Percentiles rank a stretch among this genome's conserved stretches.
These are phyloP conservation scores for Symphodus melops DNA, from an alignment of 2,113 vertebrate species.

Conservation along the genomic window DNA sequence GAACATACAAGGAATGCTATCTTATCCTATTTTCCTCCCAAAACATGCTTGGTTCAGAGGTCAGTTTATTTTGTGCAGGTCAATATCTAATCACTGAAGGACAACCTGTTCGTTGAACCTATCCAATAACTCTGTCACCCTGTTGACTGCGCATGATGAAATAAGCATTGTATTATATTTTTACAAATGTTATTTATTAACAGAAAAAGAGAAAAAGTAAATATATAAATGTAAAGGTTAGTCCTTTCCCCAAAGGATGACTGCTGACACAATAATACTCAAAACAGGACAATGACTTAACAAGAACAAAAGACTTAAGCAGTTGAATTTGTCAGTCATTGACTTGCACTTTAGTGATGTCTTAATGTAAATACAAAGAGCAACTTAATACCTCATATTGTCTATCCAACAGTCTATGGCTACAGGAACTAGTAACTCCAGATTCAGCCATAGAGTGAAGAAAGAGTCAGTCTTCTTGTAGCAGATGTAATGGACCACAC, in stretches of 20 bases:
- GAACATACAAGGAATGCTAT: background rate
- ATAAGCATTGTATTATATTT: too few relatives aligned
- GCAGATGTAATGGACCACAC: constrained; percentile 96
- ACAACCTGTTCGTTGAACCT: constrained; percentile 1
- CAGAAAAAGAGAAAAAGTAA: too few relatives aligned
- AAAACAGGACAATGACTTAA: too few relatives aligned
- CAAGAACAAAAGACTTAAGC: too few relatives aligned
- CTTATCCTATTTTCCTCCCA: background rate
- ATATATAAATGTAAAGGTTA: too few relatives aligned
- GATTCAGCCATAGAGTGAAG: constrained; percentile 97
- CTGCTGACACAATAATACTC: too few relatives aligned
- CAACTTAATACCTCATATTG: constrained; percentile 91
- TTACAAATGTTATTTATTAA: too few relatives aligned
- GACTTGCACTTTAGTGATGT: too few relatives aligned
- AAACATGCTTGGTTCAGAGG: constrained; percentile 22
- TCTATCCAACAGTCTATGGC: constrained; percentile 99
- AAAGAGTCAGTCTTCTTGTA: constrained; percentile 93
- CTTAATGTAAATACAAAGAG: background rate
- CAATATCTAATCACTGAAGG: constrained; percentile 3
- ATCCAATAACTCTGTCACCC: too few relatives aligned
- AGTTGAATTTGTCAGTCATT: too few relatives aligned
- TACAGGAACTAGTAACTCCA: constrained; percentile 93
- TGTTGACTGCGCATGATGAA: too few relatives aligned
- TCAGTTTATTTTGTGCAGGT: constrained; percentile 7
- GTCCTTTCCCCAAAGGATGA: background rate